Evolutionary conservation across 2,888 invertebrate species (phyloP).

Genomic region (Agapetus fuscipes): DNA sequence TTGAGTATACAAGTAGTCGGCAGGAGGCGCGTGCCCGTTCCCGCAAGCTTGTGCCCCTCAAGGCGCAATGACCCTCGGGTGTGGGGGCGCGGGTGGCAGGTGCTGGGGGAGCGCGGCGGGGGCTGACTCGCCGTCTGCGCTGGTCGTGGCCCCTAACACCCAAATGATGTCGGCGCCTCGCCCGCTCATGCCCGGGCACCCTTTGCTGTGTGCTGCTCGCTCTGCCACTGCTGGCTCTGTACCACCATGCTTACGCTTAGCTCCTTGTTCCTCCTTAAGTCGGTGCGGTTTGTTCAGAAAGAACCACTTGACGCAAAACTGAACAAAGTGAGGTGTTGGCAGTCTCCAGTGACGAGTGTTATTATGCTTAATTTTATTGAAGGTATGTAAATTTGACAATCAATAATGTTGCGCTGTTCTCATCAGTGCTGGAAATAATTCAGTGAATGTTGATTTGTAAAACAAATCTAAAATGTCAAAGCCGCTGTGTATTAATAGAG

Average conservation of each 20-base stretch:
- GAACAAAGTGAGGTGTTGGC: too few species aligned
- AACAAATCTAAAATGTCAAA: too few species aligned
- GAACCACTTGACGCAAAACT: too few species aligned
- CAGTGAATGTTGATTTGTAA: too few species aligned
- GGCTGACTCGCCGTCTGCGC: conserved; percentile 30
- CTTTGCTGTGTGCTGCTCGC: conserved; percentile 22
- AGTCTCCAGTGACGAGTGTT: too few species aligned
- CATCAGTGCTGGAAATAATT: too few species aligned
- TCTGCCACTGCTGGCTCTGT: conserved; percentile 23
- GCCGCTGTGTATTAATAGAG: too few species aligned
- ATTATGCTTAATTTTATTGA: too few species aligned
- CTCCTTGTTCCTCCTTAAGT: too few species aligned
- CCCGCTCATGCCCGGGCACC: conserved; percentile 31
- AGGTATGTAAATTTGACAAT: too few species aligned
- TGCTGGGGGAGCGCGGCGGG: conserved; percentile 31
- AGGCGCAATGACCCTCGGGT: conserved; percentile 60
- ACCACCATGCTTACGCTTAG: conserved; percentile 9
- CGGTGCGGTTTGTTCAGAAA: too few species aligned
- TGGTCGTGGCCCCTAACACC: conserved; percentile 35
- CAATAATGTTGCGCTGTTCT: too few species aligned
- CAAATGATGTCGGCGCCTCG: conserved; percentile 26
- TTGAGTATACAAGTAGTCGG: conserved; percentile 82
- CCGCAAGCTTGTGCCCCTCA: conserved; percentile 70
- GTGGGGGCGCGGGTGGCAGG: conserved; percentile 31
- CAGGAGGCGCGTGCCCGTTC: conserved; percentile 74